These are phyloP conservation scores for Sinocyclocheilus rhinocerous DNA, from an alignment of 2,113 vertebrate genomes.

Conservation along the genomic window DNA sequence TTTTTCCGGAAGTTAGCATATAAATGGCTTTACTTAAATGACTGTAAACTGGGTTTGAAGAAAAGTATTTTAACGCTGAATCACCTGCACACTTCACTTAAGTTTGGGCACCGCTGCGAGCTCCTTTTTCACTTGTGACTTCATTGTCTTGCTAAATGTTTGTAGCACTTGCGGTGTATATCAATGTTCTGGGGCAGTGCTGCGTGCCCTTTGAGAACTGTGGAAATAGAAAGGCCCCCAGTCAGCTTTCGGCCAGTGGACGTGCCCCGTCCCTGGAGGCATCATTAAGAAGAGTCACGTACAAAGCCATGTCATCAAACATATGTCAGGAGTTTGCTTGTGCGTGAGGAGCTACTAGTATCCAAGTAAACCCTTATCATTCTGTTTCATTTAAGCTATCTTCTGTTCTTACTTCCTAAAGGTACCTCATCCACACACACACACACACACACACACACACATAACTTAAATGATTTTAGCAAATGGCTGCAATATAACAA, in stretches of 20 bases:
- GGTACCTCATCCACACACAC: not conserved
- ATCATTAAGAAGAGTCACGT: conserved; percentile 58
- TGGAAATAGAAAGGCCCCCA: conserved; percentile 51
- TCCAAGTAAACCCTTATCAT: conserved; percentile 31
- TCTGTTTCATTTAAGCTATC: not conserved
- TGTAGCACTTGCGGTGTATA: conserved; percentile 11
- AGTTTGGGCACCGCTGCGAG: not conserved
- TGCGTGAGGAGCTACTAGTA: conserved; percentile 37
- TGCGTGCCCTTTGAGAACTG: conserved; percentile 29
- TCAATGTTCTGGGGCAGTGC: conserved; percentile 12
- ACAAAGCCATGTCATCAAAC: conserved; percentile 54
- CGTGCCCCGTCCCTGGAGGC: conserved; percentile 47
- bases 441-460: no score
- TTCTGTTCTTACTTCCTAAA: not conserved
- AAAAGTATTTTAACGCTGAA: not conserved
- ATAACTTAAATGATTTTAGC: no score
- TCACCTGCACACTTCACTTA: not conserved
- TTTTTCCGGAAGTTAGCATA: not conserved
- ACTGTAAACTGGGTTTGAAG: not conserved
- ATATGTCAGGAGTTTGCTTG: conserved; percentile 54
- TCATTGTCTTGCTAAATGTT: conserved; percentile 29
- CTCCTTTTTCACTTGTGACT: not conserved
- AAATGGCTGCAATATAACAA: no score
- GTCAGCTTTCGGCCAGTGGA: conserved; percentile 49
- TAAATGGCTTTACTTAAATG: not conserved